A percentile compares a stretch with the other conserved stretches of the same genome.
These are phyloP conservation scores for Cheilosia impressa DNA, from an alignment of 2,888 invertebrate genomes.

Conservation along the genomic window DNA sequence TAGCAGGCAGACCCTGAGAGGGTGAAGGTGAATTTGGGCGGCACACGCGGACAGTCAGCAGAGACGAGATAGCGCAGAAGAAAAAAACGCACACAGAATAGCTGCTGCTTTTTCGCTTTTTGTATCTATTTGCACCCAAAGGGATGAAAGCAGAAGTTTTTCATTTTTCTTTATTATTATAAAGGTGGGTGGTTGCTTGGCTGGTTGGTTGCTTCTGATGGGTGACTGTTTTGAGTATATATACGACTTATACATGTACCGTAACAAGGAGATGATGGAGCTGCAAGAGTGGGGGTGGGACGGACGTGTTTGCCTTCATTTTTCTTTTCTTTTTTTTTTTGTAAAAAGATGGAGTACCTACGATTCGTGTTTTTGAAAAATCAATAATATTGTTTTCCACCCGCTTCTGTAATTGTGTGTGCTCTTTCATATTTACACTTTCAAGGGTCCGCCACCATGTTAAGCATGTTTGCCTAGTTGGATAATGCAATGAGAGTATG, in stretches of 20 bases:
- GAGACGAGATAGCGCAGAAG: slow-evolving; percentile 15
- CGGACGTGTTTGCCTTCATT: slow-evolving; percentile 13
- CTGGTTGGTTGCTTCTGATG: slow-evolving; percentile 15
- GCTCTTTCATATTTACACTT: slow-evolving; percentile 53
- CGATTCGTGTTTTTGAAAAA: slow-evolving; percentile 55
- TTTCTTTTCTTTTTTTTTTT: background rate
- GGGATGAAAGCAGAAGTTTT: slow-evolving; percentile 72
- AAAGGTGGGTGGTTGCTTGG: slow-evolving; percentile 63
- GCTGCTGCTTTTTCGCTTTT: slow-evolving; percentile 26
- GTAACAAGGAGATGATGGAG: background rate
- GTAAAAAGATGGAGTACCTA: slow-evolving; percentile 34
- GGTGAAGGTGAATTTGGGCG: slow-evolving; percentile 47
- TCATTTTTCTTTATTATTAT: slow-evolving; percentile 67
- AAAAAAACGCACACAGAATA: slow-evolving; percentile 31
- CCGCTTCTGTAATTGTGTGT: slow-evolving; percentile 53
- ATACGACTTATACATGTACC: slow-evolving; percentile 43
- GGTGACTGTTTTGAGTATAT: slow-evolving; percentile 56
- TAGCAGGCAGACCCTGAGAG: slow-evolving; percentile 15
- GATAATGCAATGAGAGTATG: slow-evolving; percentile 31
- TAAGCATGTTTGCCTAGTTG: slow-evolving; percentile 45
- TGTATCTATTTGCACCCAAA: slow-evolving; percentile 62
- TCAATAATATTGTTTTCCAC: slow-evolving; percentile 60
- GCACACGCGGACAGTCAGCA: slow-evolving; percentile 27
- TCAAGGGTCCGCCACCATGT: slow-evolving; percentile 32
- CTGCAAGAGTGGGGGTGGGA: background rate